A percentile compares a stretch with the other conserved stretches of the same genome.
These are phyloP conservation scores for Falco berigora DNA, from an alignment of 2,797 vertebrate species.

Conservation along the genomic window DNA sequence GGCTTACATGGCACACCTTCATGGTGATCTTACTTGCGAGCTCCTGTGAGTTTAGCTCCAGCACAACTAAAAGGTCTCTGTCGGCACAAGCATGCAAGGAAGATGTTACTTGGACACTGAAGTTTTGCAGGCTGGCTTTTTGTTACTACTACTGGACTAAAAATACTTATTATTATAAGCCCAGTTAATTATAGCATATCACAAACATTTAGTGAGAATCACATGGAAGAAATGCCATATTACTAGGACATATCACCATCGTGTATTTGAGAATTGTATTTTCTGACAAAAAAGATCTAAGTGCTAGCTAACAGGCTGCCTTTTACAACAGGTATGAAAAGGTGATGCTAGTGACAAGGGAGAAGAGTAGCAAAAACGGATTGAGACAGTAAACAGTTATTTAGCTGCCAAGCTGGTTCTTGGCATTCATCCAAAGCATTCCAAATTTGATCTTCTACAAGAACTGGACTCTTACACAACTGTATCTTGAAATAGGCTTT, in stretches of 20 bases:
- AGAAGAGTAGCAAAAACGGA: not conserved
- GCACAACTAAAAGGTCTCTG: not conserved
- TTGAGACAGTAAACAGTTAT: not conserved
- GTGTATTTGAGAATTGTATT: not conserved
- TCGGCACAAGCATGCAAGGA: not conserved
- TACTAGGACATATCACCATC: not conserved
- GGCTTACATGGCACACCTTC: not conserved
- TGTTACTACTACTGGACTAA: not conserved
- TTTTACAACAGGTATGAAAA: not conserved
- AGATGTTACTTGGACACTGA: too few relatives aligned
- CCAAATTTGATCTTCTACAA: not conserved
- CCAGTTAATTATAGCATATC: not conserved
- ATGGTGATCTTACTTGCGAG: accelerated
- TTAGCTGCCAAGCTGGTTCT: not conserved
- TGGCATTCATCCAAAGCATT: not conserved
- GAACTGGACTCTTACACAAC: not conserved
- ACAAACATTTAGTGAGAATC: not conserved
- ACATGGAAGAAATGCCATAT: accelerated
- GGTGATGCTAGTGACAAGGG: not conserved
- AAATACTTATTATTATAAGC: not conserved
- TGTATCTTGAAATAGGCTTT: not conserved
- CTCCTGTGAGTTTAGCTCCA: not conserved
- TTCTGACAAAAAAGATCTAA: not conserved
- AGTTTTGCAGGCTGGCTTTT: not conserved
- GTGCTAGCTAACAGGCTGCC: not conserved